Conservation (phyloP, 2,797 vertebrate species). For the Danionella dracula region DNA sequence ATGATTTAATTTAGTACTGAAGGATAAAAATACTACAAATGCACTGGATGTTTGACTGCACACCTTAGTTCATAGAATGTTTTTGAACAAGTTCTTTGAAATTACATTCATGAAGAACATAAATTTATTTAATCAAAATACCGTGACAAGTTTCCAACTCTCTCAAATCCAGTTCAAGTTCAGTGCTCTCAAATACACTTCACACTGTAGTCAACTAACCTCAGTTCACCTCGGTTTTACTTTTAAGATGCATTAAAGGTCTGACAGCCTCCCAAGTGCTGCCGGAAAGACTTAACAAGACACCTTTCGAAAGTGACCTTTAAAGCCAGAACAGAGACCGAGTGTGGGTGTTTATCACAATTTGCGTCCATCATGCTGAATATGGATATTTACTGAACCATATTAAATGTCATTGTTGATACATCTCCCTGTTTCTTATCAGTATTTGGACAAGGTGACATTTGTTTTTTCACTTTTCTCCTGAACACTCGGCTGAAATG, state of each 20-base stretch:
- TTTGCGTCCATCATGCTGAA: constrained; percentile 11
- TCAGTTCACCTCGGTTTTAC: neutral
- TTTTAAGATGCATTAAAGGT: neutral
- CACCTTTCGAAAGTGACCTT: constrained; percentile 22
- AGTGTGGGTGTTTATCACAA: neutral
- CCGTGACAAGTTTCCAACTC: too few species aligned
- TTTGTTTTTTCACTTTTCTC: constrained; percentile 29
- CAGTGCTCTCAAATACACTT: neutral
- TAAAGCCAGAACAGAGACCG: neutral
- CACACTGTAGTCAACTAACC: neutral
- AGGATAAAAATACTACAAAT: too few species aligned
- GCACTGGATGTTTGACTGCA: too few species aligned
- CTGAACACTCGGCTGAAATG: constrained; percentile 2
- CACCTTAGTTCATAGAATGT: too few species aligned
- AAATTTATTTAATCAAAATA: too few species aligned
- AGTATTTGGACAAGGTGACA: constrained; percentile 33
- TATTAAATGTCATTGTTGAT: constrained; percentile 33
- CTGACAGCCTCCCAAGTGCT: neutral
- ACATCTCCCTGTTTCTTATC: constrained; percentile 32
- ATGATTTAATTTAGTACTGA: too few species aligned
- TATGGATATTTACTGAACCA: constrained; percentile 28
- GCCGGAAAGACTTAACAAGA: constrained; percentile 18
- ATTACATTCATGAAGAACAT: too few species aligned
- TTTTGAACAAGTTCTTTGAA: too few species aligned
- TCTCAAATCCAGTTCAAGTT: too few species aligned